Evolutionary conservation across 2,888 invertebrate genomes (phyloP), one percentile per base, ranked within the genome.

Genomic region (Cinara cedri): DNA sequence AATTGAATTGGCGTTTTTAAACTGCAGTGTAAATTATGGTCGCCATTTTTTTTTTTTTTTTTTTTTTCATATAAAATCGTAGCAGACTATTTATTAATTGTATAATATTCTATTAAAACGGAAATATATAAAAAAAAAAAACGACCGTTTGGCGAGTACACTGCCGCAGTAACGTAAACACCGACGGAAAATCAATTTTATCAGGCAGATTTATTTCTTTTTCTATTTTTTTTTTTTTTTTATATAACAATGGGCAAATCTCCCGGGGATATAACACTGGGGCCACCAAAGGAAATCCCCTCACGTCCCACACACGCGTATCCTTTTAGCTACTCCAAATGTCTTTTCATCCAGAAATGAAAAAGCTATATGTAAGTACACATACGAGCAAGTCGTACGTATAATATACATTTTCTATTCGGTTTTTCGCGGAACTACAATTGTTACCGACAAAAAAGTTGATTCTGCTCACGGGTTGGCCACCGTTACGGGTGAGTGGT

Each of bases 161-260:
- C 46, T 34, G 34, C 34, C 6, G n/a, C 21, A 16, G 1, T 42
- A 51, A 74, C 51, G 63, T 54, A 44, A 54, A 44, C 54, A 8
- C 62, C 54, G 42, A 24, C 11, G 9, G 24, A 65, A 75, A 75
- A 75, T 75, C 74, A 75, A 75, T 74, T 75, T 63, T 51, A n/a
- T 44, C 42, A 11, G 51, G 63, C 63, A 65, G 74, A 75, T 75
- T 75, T 75, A 75, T 75, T 75, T 65, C 42, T 75, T 51, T 63
- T 62, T 63, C 21, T 72, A 34, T 34, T 34, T 34, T 75, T 75
- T 75, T 65, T 75, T 75, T 65, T 21, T 75, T 51, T 63, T 49
- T 63, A 21, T 72, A 75, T 19, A 75, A 75, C 74, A 75, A 75
- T 54, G 24, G 74, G n/a, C 4, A 44, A 75, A 42, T 54, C 74